Evolutionary conservation across 2,888 invertebrate species (phyloP).

Genomic region (Lasioglossum malachurum): DNA sequence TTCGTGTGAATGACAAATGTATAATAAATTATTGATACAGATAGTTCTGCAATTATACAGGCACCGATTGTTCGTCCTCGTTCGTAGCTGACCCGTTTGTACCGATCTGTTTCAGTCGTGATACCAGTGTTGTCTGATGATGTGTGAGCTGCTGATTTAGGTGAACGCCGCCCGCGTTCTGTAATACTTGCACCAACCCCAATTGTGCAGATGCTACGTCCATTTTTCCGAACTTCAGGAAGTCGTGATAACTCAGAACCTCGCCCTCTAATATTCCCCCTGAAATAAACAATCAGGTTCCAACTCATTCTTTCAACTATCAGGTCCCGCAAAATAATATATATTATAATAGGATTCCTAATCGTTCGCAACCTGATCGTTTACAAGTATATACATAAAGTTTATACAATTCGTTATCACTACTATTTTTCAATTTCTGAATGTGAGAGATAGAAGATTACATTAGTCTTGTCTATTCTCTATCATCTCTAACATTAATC

Average conservation of each 20-base stretch:
- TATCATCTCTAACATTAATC: neutral
- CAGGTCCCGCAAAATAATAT: neutral
- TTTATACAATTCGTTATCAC: too few species aligned
- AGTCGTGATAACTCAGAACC: slow-evolving; percentile 89
- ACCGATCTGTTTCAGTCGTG: slow-evolving; percentile 87
- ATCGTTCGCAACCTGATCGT: neutral
- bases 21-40: slow-evolving; percentile 79
- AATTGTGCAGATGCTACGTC: slow-evolving; percentile 89
- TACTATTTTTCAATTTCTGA: neutral
- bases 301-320: neutral
- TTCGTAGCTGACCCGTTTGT: slow-evolving; percentile 71
- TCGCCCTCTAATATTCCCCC: slow-evolving; percentile 91
- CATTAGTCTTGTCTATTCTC: too few species aligned
- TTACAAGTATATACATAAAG: neutral
- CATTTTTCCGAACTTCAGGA: slow-evolving; percentile 88
- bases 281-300: slow-evolving; percentile 78
- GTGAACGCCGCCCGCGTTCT: slow-evolving; percentile 88
- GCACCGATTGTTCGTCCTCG: slow-evolving; percentile 73
- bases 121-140: slow-evolving; percentile 89
- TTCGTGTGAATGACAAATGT: slow-evolving; percentile 77
- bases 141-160: slow-evolving; percentile 89
- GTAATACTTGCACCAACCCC: slow-evolving; percentile 89
- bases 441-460: neutral
- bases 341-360: too few species aligned
- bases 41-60: slow-evolving; percentile 73